Base-by-base conservation (phyloP, 2,113 vertebrate species). In the Phrynosoma platyrhinos region DNA sequence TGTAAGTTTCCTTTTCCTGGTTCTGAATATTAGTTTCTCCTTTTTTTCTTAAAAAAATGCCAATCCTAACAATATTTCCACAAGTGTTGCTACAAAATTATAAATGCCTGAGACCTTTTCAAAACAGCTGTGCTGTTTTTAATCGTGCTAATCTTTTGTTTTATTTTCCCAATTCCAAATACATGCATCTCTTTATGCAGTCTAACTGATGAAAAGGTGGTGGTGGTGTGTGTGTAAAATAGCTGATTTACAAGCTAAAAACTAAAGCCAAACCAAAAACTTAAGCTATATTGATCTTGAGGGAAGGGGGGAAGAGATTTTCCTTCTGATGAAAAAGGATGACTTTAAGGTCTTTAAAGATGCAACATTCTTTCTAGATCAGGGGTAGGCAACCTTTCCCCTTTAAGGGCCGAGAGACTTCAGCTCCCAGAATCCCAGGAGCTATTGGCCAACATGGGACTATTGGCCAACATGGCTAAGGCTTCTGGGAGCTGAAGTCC, bases 281-380 rank as follows among this genome's bases (percentile, higher is more conserved):
- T 91, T 71, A 71, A 78, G 4, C 83, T 2, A 62, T 93, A 92
- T 90, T 91, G 92, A 94, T 92, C 75, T 89, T 32, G 62, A 76
- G n/a, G 47, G 18, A 18, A 55, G 78, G 68, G 87, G 52, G 47
- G 85, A 53, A 53, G 64, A 88, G 52, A 88, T 91, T 91, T 91
- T 55, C 8, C 53, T 91, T 84, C 75, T 87, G 90, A 90, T 83
- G 58, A 90, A 91, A 79, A 94, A 91, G 80, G 90, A 93, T 89
- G 2, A 88, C 88, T 93, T 91, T 69, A 88, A 89, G 83, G 87
- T 82, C 78, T 92, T 88, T 21, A 88, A 94, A 88, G 89, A 95
- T 74, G 89, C 85, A 91, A 79, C 92, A 88, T 92, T 95, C 83
- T 92, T 92, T 95, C 95, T 80, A 82, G 30, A 74, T 84, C 87